Percentiles rank a stretch among this genome's conserved stretches.
Conservation (phyloP, 35 echinoderm and acorn worm genomes). For the Amphiura filiformis region DNA sequence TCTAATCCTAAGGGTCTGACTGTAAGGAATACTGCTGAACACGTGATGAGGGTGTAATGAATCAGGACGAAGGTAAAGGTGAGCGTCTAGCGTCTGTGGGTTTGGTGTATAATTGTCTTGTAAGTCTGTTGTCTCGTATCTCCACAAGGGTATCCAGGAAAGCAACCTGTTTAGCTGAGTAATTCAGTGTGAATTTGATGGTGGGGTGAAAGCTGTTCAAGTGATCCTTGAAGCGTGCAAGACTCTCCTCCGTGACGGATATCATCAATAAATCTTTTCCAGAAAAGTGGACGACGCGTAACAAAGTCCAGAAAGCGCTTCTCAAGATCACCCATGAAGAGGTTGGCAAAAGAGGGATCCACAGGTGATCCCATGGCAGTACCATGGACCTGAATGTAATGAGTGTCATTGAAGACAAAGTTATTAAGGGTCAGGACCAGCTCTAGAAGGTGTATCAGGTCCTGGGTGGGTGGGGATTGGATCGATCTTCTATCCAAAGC, state of each 20-base stretch:
- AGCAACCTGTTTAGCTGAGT: background rate
- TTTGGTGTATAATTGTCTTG: background rate
- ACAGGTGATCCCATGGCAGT: slow-evolving; percentile 9
- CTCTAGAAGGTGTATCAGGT: slow-evolving; percentile 20
- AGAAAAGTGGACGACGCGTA: background rate
- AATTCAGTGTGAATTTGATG: too few species aligned
- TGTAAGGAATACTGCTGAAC: background rate
- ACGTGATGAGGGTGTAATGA: background rate
- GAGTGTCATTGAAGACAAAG: slow-evolving; percentile 1
- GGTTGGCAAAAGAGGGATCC: slow-evolving; percentile 16
- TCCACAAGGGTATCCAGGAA: background rate
- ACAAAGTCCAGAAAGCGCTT: background rate
- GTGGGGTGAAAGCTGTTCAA: background rate
- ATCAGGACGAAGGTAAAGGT: background rate
- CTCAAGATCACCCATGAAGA: slow-evolving; percentile 27
- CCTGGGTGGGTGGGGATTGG: slow-evolving; percentile 10
- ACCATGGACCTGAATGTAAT: slow-evolving; percentile 24
- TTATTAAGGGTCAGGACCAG: slow-evolving; percentile 27
- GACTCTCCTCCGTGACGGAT: background rate
- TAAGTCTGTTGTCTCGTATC: background rate
- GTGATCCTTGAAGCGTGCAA: background rate
- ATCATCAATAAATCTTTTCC: background rate
- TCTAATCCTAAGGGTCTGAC: background rate
- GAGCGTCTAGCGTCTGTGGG: background rate
- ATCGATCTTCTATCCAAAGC: background rate